A percentile compares a stretch with the other conserved stretches of the same genome.
Conservation (phyloP, 1,140 invertebrate species). For the Maconellicoccus hirsutus region DNA sequence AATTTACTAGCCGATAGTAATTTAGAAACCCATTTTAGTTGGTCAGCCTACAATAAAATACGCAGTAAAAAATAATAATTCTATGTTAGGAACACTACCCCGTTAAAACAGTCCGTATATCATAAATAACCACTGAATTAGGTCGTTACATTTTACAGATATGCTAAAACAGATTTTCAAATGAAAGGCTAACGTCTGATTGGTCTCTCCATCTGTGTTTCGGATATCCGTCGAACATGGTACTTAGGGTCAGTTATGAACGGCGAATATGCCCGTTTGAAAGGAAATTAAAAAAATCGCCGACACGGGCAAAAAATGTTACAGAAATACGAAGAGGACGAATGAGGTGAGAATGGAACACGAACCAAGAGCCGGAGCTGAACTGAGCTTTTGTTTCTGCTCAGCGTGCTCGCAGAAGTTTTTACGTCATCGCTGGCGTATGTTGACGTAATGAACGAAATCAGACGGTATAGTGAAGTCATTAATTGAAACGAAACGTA, state of each 20-base stretch:
- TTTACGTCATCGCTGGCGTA: background rate
- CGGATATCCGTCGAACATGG: too few relatives aligned
- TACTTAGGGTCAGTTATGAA: too few relatives aligned
- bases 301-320: too few relatives aligned
- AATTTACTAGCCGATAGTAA: background rate
- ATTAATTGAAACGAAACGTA: background rate
- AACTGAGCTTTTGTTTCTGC: background rate
- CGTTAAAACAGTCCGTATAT: background rate
- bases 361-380: background rate
- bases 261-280: too few relatives aligned
- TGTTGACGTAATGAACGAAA: background rate
- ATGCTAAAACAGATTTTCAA: background rate
- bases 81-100: background rate
- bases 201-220: background rate
- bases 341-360: too few relatives aligned
- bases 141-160: background rate
- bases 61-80: conserved; percentile 5
- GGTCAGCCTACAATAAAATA: background rate
- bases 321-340: too few relatives aligned
- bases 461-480: background rate
- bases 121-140: background rate
- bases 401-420: background rate
- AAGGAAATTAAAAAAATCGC: background rate
- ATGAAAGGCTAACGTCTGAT: background rate
- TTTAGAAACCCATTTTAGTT: background rate